Conservation (phyloP, 53 echinoderm and acorn worm genomes). For the Antedon mediterranea region DNA sequence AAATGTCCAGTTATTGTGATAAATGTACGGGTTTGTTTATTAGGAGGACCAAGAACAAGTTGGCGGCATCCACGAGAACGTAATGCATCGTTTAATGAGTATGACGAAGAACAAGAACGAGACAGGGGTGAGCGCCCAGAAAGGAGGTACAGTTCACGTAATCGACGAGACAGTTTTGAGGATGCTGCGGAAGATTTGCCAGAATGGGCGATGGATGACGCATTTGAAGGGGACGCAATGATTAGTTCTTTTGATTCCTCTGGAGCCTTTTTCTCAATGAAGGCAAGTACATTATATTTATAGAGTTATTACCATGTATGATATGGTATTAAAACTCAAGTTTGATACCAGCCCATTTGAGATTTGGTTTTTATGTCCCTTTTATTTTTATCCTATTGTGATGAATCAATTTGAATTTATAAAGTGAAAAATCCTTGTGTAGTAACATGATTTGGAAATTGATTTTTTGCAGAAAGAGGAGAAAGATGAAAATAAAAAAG, state of each 20-base stretch:
- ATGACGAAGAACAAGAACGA: conserved; percentile 6
- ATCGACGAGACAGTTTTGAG: conserved; percentile 31
- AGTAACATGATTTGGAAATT: no score
- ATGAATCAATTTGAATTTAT: no score
- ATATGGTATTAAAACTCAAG: no score
- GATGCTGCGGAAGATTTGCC: conserved; percentile 60
- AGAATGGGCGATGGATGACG: conserved; percentile 84
- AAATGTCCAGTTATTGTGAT: no score
- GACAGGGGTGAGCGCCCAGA: not conserved
- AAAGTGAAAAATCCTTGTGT: no score
- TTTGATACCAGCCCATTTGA: no score
- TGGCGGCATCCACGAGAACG: conserved; percentile 79
- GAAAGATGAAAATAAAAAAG: conserved; percentile 15
- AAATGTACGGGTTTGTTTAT: not conserved
- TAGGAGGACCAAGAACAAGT: conserved; percentile 51
- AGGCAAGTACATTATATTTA: no score
- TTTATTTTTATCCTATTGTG: no score
- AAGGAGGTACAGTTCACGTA: conserved; percentile 20
- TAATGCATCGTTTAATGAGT: conserved; percentile 23
- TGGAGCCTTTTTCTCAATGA: conserved; percentile 79
- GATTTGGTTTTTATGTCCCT: no score
- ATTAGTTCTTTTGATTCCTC: conserved; percentile 76
- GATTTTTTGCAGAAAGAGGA: conserved; percentile 13
- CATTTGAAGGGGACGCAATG: conserved; percentile 45
- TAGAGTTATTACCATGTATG: no score